Base-by-base conservation (phyloP, 2,113 vertebrate species). In the Oceanodroma tethys region DNA sequence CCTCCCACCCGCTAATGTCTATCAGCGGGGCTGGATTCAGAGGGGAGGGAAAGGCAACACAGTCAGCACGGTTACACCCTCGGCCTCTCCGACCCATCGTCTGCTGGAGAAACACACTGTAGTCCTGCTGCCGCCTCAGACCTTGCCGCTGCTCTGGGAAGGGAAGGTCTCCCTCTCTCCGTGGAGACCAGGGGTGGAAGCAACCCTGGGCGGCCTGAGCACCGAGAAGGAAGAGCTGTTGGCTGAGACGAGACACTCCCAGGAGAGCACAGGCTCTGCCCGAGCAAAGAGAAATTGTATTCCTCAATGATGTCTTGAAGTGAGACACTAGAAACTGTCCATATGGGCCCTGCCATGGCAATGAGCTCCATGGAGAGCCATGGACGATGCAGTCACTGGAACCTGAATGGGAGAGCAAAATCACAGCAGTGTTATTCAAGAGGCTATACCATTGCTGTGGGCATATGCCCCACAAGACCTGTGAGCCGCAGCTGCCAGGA, bases 1-100 rank as follows among this genome's bases (percentile, higher is more conserved):
- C 93, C 94, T 93, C 95, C 81, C 93, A 95, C 73, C 59, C 59
- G 55, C 93, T 93, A 78, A 84, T 55, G 84, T 78, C 86, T 87
- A 94, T 93, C 88, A 96, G 83, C 1, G 0, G 56, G 85, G 88
- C 60, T 86, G 83, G 72, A 59, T 90, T 93, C 88, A 81, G 90
- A 59, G 63, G 45, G 79, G 36, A 93, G 86, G 84, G 85, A 96
- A 91, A 94, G 74, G 71, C 87, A 94, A 86, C 91, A 72, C 70
- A 73, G 47, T 23, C 56, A n/a, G 65, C 58, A 30, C 4, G 2
- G 66, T 48, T 87, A 89, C 36, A 95, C 56, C 88, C 38, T 88
- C 3, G 1, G 73, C 58, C 45, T 76, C 45, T 60, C 42, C 0
- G 0, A 68, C 81, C 80, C 58, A 47, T 45, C 11, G 1, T 48